Percentiles rank a stretch among this genome's conserved stretches.
phyloP scores from a whole-genome alignment of 1,140 invertebrate species.

The Lepidurus apus region DNA sequence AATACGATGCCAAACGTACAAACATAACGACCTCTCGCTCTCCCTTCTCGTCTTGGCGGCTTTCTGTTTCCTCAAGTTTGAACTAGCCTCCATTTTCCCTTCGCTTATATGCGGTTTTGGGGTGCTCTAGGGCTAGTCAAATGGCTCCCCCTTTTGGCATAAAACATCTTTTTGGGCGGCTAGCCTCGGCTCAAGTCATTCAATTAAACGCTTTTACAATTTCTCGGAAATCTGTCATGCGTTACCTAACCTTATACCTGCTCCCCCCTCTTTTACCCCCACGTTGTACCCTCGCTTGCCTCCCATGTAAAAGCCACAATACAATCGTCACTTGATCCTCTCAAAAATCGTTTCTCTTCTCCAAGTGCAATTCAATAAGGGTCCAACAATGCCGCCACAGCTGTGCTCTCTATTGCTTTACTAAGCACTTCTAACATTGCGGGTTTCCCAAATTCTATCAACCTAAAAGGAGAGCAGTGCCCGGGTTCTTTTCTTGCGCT shows the following conservation, averaged over 20 bases:
- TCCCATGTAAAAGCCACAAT: not conserved
- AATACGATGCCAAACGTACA: not conserved
- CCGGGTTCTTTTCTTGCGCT: too few relatives aligned
- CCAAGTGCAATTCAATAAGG: not conserved
- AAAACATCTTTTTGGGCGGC: not conserved
- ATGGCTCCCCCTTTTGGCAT: not conserved
- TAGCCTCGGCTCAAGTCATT: not conserved
- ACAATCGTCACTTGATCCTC: conserved; percentile 18
- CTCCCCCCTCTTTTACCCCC: not conserved
- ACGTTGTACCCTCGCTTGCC: not conserved
- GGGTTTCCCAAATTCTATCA: too few relatives aligned
- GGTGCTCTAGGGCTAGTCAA: not conserved
- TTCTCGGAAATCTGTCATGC: not conserved
- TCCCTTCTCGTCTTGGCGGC: not conserved
- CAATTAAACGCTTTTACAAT: not conserved
- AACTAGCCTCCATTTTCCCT: not conserved
- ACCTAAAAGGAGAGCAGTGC: too few relatives aligned
- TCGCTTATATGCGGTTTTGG: not conserved
- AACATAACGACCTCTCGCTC: not conserved
- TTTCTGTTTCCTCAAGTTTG: not conserved
- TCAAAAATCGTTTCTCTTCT: not conserved
- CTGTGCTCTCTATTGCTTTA: too few relatives aligned
- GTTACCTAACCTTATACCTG: not conserved
- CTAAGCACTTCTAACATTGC: too few relatives aligned
- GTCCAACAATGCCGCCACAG: too few relatives aligned